Conservation (phyloP, 2,888 invertebrate genomes). For the Brassicogethes aeneus region DNA sequence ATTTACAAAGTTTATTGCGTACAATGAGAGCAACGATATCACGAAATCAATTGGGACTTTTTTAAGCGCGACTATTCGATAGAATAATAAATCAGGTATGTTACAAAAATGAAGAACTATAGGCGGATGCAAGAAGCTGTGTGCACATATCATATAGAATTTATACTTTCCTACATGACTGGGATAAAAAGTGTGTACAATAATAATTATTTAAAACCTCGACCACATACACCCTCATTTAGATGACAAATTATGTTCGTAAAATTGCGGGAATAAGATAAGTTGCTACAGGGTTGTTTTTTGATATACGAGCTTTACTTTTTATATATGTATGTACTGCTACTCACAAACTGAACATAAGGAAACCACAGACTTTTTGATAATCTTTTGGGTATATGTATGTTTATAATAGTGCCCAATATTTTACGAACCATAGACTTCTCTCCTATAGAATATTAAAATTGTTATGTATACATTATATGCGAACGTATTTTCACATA, state of each 20-base stretch:
- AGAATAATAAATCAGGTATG: neutral
- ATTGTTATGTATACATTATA: constrained; percentile 37
- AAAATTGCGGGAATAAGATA: constrained; percentile 19
- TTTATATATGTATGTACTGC: constrained; percentile 1
- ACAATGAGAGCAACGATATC: neutral
- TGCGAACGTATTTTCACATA: constrained; percentile 29
- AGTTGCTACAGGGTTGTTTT: constrained; percentile 10
- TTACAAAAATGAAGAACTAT: constrained; percentile 17
- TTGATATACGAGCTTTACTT: constrained; percentile 6
- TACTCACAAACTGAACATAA: no score
- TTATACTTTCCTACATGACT: constrained; percentile 39
- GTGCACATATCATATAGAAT: constrained; percentile 42
- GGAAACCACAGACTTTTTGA: neutral
- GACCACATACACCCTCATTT: constrained; percentile 32
- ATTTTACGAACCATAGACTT: constrained; percentile 26
- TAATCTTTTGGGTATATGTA: constrained; percentile 2
- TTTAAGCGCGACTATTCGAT: neutral
- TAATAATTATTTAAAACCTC: constrained; percentile 32
- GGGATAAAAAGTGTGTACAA: constrained; percentile 32
- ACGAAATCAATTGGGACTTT: constrained; percentile 1
- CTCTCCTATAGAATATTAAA: constrained; percentile 35
- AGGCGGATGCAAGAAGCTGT: constrained; percentile 34
- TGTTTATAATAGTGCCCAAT: constrained; percentile 11
- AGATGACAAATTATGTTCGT: constrained; percentile 18
- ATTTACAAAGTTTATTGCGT: no score